phyloP scores from a whole-genome alignment of 92 coral and sea anemone genomes.

The Umimayanthus chanpuru region DNA sequence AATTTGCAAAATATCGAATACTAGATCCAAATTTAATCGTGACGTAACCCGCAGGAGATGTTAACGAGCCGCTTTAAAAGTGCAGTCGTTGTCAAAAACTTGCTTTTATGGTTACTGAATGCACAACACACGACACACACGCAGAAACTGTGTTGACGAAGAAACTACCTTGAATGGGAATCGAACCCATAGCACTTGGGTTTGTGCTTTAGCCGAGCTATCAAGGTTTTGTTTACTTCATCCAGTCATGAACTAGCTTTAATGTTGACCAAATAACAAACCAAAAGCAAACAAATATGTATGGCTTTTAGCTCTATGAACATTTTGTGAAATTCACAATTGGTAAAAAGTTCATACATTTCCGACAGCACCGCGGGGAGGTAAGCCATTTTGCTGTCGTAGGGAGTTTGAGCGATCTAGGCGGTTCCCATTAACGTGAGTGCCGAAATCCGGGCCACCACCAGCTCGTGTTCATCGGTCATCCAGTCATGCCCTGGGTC shows the following conservation, averaged over 20 bases:
- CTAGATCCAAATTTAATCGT: slow-evolving; percentile 2
- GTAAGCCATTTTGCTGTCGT: neutral
- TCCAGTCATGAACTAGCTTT: neutral
- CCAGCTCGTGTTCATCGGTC: too few relatives aligned
- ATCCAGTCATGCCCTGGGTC: too few relatives aligned
- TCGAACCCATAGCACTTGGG: neutral
- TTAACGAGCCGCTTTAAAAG: neutral
- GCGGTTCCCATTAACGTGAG: neutral
- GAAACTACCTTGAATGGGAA: too few relatives aligned
- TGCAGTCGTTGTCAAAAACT: slow-evolving; percentile 1
- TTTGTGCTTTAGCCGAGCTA: neutral
- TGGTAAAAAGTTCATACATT: too few relatives aligned
- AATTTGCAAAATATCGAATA: slow-evolving; percentile 5
- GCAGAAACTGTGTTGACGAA: neutral
- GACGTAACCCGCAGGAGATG: neutral
- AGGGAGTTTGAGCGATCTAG: neutral
- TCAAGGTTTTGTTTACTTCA: neutral
- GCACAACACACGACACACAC: neutral
- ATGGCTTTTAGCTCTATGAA: too few relatives aligned
- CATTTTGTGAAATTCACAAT: too few relatives aligned
- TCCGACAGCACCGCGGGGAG: too few relatives aligned
- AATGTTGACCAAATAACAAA: neutral
- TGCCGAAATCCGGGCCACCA: slow-evolving; percentile 5
- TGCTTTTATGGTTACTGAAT: neutral
- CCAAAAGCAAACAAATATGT: neutral